Base-by-base conservation (phyloP, 2,113 vertebrate genomes). In the Furnarius figulus region DNA sequence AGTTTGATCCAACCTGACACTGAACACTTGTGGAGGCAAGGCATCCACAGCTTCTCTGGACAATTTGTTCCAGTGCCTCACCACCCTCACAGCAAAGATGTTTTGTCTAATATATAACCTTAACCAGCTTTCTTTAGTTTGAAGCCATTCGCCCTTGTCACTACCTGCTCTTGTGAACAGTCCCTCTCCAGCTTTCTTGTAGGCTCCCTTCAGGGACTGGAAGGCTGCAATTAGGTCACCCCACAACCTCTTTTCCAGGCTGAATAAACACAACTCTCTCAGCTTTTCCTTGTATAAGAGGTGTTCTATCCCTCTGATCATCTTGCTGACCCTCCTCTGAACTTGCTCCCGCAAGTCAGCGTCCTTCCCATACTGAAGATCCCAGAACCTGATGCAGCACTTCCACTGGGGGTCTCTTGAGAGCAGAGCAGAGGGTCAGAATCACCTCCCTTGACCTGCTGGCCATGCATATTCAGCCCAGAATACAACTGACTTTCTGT, bases 311-410 rank as follows among this genome's bases (percentile, higher is more conserved):
- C 30, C 19, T 25, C 55, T 21, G 31, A 21, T 33, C 31, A 19
- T 31, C 18, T 55, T 33, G 30, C 30, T 55, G 53, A 11, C 14
- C 18, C 30, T 58, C 20, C 8, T 75, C 20, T n/a, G 14, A 12
- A 65, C 61, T 40, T 4, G 8, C 11, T 50, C 15, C 12, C 6
- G 20, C 11, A 27, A 30, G 0, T 6, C 3, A 1, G 28, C 23
- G 19, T 28, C 10, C 30, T n/a, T 7, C 35, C 24, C 21, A 5
- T 50, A 16, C 42, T 24, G 52, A 22, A 30, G 12, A 40, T 7
- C n/a, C 30, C 61, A 75, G 71, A 10, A 35, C 15, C 66, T 61
- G 30, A 1, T 40, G 59, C 40, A 85, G 70, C 1, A 24, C 5
- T 85, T 19, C 59, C 74, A 59, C 4, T n/a, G 58, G 25, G 19